Evolutionary conservation across 2,888 invertebrate genomes (phyloP).

Genomic region (Agrotis puta): DNA sequence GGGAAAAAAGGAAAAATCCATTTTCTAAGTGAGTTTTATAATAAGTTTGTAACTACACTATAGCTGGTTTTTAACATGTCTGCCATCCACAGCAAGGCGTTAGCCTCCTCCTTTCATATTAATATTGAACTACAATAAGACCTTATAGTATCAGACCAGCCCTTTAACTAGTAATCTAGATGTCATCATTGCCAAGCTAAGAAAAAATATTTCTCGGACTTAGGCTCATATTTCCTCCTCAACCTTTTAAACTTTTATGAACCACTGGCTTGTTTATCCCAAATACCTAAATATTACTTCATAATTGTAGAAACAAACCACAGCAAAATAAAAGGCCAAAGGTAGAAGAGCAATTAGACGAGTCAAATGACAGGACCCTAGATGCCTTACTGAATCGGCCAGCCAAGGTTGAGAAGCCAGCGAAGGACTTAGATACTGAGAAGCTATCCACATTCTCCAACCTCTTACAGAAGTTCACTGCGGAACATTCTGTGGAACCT

Average conservation of each 20-base stretch:
- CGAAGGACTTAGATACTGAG: conserved; percentile 78
- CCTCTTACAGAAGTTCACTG: conserved; percentile 86
- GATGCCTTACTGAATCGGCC: conserved; percentile 89
- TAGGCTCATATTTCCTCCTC: no score
- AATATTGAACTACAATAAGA: no score
- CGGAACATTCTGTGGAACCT: conserved; percentile 84
- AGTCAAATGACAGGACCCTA: conserved; percentile 91
- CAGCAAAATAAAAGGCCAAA: conserved; percentile 81
- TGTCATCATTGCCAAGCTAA: no score
- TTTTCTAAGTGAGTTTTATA: conserved; percentile 92
- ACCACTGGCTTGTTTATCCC: no score
- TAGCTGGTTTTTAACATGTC: background rate
- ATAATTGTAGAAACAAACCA: conserved; percentile 72
- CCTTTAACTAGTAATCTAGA: no score
- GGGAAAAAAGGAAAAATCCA: conserved; percentile 94
- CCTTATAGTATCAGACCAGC: no score
- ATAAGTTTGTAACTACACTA: background rate
- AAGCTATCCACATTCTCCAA: conserved; percentile 88
- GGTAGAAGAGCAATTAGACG: conserved; percentile 77
- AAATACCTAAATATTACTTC: background rate
- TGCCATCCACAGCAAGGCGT: background rate
- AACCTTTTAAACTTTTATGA: no score
- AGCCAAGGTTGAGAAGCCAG: conserved; percentile 79
- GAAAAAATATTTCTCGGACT: no score
- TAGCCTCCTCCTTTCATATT: no score